phyloP scores from a whole-genome alignment of 1,140 invertebrate genomes.

The Hypsibius dujardini region DNA sequence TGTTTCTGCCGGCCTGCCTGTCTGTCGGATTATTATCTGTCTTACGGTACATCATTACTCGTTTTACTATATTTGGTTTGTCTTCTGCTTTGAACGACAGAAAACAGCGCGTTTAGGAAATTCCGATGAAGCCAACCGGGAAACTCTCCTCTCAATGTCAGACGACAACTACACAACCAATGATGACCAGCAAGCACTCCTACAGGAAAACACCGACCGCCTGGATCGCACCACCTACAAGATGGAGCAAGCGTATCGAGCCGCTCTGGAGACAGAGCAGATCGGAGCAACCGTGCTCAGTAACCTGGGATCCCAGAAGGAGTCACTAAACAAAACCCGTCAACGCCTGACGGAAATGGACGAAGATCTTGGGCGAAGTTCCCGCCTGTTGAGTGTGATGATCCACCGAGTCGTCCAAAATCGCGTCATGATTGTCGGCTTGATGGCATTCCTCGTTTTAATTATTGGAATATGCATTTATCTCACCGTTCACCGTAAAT shows the following conservation, averaged over 20 bases:
- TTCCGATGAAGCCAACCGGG: neutral
- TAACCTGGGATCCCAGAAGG: neutral
- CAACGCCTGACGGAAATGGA: neutral
- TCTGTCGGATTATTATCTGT: neutral
- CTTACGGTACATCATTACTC: neutral
- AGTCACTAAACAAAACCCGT: conserved; percentile 5
- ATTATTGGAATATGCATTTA: conserved; percentile 15
- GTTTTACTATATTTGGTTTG: neutral
- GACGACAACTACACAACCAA: neutral
- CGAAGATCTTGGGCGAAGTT: conserved; percentile 14
- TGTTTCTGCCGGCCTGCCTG: neutral
- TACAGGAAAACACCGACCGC: neutral
- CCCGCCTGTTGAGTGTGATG: conserved; percentile 11
- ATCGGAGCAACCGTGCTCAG: neutral
- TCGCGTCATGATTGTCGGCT: neutral
- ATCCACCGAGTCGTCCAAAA: conserved; percentile 9
- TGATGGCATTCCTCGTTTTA: neutral
- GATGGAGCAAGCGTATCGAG: neutral
- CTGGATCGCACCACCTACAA: neutral
- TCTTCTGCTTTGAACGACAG: neutral
- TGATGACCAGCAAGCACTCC: neutral
- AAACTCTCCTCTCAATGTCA: neutral
- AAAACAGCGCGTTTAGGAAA: neutral
- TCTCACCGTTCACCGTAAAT: neutral
- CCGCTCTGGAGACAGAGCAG: conserved; percentile 9